These are phyloP conservation scores for Rhopalosiphum padi DNA, from an alignment of 1,140 invertebrate species.

Conservation along the genomic window DNA sequence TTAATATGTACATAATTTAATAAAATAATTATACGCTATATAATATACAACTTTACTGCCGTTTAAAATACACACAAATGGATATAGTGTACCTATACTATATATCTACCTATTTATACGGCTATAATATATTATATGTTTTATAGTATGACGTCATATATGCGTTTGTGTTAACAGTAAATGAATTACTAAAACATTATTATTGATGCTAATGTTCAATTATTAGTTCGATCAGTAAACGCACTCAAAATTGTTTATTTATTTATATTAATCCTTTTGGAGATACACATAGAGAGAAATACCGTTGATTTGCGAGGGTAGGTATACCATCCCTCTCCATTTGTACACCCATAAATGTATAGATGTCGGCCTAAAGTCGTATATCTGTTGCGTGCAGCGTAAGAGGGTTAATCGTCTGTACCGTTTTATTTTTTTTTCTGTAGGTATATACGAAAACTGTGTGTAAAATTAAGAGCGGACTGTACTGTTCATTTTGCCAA, in stretches of 20 bases:
- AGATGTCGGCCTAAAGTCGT: neutral
- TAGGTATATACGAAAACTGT: neutral
- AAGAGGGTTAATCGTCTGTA: slow-evolving; percentile 14
- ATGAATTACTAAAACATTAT: neutral
- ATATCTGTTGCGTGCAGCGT: neutral
- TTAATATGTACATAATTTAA: neutral
- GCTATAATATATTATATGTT: neutral
- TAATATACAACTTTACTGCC: neutral
- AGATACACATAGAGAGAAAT: neutral
- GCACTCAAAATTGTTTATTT: slow-evolving; percentile 45
- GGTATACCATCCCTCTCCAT: neutral
- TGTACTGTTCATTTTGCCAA: slow-evolving; percentile 21
- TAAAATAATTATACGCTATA: neutral
- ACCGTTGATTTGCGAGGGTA: neutral
- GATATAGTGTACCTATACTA: neutral
- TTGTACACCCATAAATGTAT: neutral
- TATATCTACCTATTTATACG: neutral
- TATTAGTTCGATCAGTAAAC: slow-evolving; percentile 6
- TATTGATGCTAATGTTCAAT: neutral
- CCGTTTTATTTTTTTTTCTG: neutral
- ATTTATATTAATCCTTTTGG: slow-evolving; percentile 2
- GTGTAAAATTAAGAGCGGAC: neutral
- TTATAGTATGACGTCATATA: neutral
- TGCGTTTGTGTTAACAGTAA: neutral
- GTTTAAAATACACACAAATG: neutral